phyloP scores from a whole-genome alignment of 2,888 invertebrate species.

The Hirtodrosophila histrioides region DNA sequence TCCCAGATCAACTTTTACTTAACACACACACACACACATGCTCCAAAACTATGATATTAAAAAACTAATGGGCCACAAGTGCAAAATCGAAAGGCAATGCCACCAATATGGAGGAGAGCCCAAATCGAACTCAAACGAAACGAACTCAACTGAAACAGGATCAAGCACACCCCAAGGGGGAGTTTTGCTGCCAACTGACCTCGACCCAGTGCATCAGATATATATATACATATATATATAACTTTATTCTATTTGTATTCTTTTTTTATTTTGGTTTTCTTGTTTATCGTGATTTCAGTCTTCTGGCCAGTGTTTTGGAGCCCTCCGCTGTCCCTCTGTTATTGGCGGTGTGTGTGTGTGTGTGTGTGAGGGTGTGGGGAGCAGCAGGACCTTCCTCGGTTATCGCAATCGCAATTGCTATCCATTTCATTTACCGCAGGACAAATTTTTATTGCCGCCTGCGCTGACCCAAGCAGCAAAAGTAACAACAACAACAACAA shows the following conservation, averaged over 20 bases:
- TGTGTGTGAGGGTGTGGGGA: conserved; percentile 8
- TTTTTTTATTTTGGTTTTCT: conserved; percentile 12
- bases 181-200: conserved; percentile 43
- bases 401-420: conserved; percentile 74
- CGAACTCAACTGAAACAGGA: conserved; percentile 3
- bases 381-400: conserved; percentile 30
- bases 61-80: conserved; percentile 64
- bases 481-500: conserved; percentile 23
- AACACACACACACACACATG: conserved; percentile 7
- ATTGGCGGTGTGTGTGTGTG: background rate
- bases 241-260: conserved; percentile 28
- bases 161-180: background rate
- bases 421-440: conserved; percentile 78
- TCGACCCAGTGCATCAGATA: conserved; percentile 54
- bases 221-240: conserved; percentile 7
- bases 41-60: conserved; percentile 61
- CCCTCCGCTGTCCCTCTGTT: conserved; percentile 9
- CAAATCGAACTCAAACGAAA: background rate
- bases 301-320: conserved; percentile 9
- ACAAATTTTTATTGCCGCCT: conserved; percentile 73
- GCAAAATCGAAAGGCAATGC: conserved; percentile 63
- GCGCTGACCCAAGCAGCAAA: conserved; percentile 66
- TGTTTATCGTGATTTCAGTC: conserved; percentile 25
- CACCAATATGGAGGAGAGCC: conserved; percentile 14
- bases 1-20: conserved; percentile 47